Evolutionary conservation across 2,888 invertebrate species (phyloP), one percentile per base, ranked within the genome.

Genomic region (Brachycybe producta): DNA sequence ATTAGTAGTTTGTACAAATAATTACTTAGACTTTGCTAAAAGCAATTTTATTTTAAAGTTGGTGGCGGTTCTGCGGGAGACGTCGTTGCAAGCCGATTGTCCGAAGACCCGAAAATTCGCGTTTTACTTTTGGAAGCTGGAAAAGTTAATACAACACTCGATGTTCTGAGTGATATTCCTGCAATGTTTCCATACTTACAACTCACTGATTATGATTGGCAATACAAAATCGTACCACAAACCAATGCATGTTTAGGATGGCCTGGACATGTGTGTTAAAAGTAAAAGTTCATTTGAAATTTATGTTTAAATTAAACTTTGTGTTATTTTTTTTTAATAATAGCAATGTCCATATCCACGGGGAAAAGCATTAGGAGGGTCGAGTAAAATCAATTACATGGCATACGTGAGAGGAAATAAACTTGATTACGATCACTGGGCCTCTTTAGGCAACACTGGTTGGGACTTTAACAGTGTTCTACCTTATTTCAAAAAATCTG

Each of bases 181-280:
- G 36, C 57, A 11, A 56, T 57, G 4, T 60, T 58, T 1, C 57
- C 58, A 17, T 57, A 54, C 19, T 49, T 60, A 17, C 60, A 60
- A 41, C 54, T 56, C 51, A 59, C 58, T 17, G 60, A 60, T 2
- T 71, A 90, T 44, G 90, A 91, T 65, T 91, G 90, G 90, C 80
- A 85, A 62, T 91, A 88, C 65, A 90, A 90, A 68, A 86, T 85
- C 1, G 90, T 91, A 64, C 87, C 90, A 0, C 81, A 84, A 36
- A 30, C 34, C 23, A 40, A 47, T 3, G 38, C 57, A 2, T 55
- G 56, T 45, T 50, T 52, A 30, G 56, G 57, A 7, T 7, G 19
- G 36, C 36, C 36, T 36, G 36, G 8, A 15, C n/a, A 7, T 21
- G n/a, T 21, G 23, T 21, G 23, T 40, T 40, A 7, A 21, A 19